Base-by-base conservation (phyloP, 2,797 vertebrate species). In the Triplophysa yarkandensis region DNA sequence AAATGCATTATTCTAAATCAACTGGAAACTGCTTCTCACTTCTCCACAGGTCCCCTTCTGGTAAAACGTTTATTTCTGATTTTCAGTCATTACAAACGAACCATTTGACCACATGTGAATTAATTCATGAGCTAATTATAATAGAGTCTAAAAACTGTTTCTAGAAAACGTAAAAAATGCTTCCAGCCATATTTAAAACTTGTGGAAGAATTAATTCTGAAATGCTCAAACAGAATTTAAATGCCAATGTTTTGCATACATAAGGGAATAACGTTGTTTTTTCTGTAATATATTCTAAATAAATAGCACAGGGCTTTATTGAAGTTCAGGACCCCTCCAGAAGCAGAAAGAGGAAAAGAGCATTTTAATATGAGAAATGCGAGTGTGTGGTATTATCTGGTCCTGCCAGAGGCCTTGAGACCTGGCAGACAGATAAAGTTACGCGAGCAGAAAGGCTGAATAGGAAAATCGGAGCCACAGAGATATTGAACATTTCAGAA, bases 61-160 rank as follows among this genome's bases (percentile, higher is more conserved):
- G 82, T 85, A 90, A 86, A 89, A 57, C 88, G 91, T 95, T 94
- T 93, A 92, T 93, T 95, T 95, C 94, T 94, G 92, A 89, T 85
- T 77, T 63, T 66, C 65, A 41, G 78, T 19, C 48, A 52, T 19
- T 46, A 46, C n/a, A 52, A 25, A n/a, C n/a, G n/a, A 19, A 48
- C 21, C 10, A 3, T 10, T 7, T 3, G 21, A 23, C 48, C 10
- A 13, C 13, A 52, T n/a, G n/a, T n/a, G n/a, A 19, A 19, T 19
- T 48, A n/a, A 7, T 54, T 66, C 65, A 7, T 4, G 39, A 7
- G 17, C 8, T 30, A 19, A 54, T 55, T 75, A 66, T 34, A 34
- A 48, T 7, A 52, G 28, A 52, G 67, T 61, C 58, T 4, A 23
- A 80, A 7, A 54, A 19, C 21, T 52, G 21, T 75, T 72, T 50